phyloP scores from a whole-genome alignment of 92 coral and sea anemone species.

The Heteractis magnifica region DNA sequence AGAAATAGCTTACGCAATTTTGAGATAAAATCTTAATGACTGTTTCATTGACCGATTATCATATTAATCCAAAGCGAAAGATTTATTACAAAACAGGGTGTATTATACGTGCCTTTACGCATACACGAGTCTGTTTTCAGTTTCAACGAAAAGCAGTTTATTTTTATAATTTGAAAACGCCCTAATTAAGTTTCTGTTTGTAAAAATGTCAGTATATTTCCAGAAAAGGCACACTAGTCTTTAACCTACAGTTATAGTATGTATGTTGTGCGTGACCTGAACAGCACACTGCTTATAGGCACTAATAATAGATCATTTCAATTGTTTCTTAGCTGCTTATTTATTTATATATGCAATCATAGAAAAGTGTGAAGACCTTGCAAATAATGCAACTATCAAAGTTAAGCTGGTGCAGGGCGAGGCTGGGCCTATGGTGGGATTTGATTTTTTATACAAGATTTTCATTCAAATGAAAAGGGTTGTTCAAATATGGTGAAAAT shows the following conservation, averaged over 20 bases:
- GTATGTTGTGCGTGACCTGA: not conserved
- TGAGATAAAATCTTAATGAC: not conserved
- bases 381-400: too few species aligned
- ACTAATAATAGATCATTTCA: too few species aligned
- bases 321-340: too few species aligned
- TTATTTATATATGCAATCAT: too few species aligned
- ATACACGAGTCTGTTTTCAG: not conserved
- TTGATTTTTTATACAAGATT: too few species aligned
- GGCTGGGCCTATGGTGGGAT: too few species aligned
- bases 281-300: too few species aligned
- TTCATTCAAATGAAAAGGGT: too few species aligned
- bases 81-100: not conserved
- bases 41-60: not conserved
- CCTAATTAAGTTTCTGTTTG: not conserved
- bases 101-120: not conserved
- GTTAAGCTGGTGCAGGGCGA: too few species aligned
- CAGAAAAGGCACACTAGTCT: not conserved
- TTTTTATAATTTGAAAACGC: not conserved
- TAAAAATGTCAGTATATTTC: not conserved
- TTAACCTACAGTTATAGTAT: not conserved
- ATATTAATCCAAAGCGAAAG: constrained; percentile 8
- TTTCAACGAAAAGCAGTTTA: not conserved
- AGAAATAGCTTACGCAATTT: not conserved
- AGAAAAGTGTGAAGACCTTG: too few species aligned
- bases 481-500: too few species aligned